Evolutionary conservation across 2,888 invertebrate genomes (phyloP).

Genomic region (Coenonympha glycerion): DNA sequence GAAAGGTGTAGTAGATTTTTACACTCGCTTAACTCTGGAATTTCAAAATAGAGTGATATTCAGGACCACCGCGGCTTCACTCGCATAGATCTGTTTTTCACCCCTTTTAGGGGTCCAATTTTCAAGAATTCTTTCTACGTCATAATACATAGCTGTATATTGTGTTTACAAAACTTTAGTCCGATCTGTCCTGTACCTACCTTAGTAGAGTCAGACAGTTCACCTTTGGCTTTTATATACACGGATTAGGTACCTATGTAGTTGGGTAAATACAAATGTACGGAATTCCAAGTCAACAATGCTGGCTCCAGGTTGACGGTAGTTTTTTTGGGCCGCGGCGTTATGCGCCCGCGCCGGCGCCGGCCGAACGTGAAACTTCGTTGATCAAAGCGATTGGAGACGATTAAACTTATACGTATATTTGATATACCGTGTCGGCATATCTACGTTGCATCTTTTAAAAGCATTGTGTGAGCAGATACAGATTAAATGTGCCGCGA

Average conservation of each 20-base stretch:
- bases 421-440: constrained; percentile 33
- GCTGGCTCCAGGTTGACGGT: constrained; percentile 18
- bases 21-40: too few species aligned
- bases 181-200: too few species aligned
- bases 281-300: constrained; percentile 14
- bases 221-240: neutral
- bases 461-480: constrained; percentile 3
- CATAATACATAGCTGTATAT: too few species aligned
- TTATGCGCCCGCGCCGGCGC: constrained; percentile 37
- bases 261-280: constrained; percentile 1
- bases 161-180: too few species aligned
- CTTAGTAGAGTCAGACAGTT: too few species aligned
- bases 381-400: constrained; percentile 60
- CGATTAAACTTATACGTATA: constrained; percentile 53
- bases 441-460: constrained; percentile 8
- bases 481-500: too few species aligned
- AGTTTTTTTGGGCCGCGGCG: constrained; percentile 28
- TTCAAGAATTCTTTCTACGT: too few species aligned
- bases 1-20: too few species aligned
- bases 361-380: constrained; percentile 33
- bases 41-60: too few species aligned
- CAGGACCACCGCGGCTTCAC: too few species aligned
- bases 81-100: too few species aligned
- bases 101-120: too few species aligned
- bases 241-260: neutral